A percentile compares a stretch with the other conserved stretches of the same genome.
These are phyloP conservation scores for Acholoe squamosa DNA, from an alignment of 2,888 invertebrate genomes.

Conservation along the genomic window DNA sequence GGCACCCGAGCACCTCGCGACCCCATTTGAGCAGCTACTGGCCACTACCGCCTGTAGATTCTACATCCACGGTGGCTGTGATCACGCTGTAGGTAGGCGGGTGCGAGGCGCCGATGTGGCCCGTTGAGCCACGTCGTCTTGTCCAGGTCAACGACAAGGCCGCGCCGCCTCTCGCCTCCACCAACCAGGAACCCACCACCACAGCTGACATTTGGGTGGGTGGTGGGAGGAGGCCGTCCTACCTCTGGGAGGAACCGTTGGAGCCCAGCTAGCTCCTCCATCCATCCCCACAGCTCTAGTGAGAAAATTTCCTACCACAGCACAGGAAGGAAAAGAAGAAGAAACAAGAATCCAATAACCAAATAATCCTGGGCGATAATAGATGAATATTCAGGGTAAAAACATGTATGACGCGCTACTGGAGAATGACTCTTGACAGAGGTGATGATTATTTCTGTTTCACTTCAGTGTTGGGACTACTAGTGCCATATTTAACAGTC, in stretches of 20 bases:
- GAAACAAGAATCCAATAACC: no score
- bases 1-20: no score
- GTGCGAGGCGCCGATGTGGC: neutral
- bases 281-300: no score
- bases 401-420: neutral
- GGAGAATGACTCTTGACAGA: constrained; percentile 21
- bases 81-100: neutral
- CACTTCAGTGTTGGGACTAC: constrained; percentile 4
- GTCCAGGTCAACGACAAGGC: neutral
- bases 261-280: no score
- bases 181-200: neutral
- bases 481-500: neutral
- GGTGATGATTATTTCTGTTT: neutral
- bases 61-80: neutral
- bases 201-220: constrained; percentile 20
- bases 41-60: neutral
- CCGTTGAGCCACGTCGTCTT: neutral
- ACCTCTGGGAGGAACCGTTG: no score
- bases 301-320: no score
- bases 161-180: neutral
- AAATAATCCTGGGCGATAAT: neutral
- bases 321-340: no score
- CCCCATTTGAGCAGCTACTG: neutral
- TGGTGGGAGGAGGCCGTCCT: neutral
- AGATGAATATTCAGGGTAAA: constrained; percentile 4